Percentiles rank a stretch among this genome's conserved stretches.
phyloP scores from a whole-genome alignment of 2,888 invertebrate genomes.

The Cephus nigrinus region DNA sequence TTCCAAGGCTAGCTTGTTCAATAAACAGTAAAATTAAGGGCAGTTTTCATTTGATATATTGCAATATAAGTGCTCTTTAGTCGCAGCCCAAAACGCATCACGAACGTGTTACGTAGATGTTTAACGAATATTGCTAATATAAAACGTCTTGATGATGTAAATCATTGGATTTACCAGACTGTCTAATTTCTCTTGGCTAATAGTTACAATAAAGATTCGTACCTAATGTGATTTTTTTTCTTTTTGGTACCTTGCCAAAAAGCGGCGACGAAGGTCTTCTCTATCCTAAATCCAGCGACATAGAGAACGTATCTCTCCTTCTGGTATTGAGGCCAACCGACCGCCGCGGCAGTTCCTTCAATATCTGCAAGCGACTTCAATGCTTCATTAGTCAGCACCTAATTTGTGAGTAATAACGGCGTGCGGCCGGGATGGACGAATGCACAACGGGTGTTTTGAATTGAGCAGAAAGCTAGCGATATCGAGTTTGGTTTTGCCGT shows the following conservation, averaged over 20 bases:
- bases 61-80: no score
- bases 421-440: slow-evolving; percentile 29
- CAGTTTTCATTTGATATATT: no score
- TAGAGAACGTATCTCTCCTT: neutral
- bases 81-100: no score
- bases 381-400: slow-evolving; percentile 27
- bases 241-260: neutral
- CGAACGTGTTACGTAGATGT: no score
- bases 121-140: no score
- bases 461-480: slow-evolving; percentile 46
- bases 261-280: neutral
- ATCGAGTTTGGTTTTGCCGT: slow-evolving; percentile 43
- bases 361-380: slow-evolving; percentile 25
- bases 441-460: slow-evolving; percentile 29
- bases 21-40: no score
- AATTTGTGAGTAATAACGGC: slow-evolving; percentile 25
- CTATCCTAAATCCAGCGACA: neutral
- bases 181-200: neutral
- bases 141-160: no score
- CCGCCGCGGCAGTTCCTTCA: slow-evolving; percentile 40
- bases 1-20: no score
- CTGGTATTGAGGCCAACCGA: slow-evolving; percentile 15
- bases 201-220: slow-evolving; percentile 4
- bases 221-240: slow-evolving; percentile 4
- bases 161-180: neutral